Base-by-base conservation (phyloP, 1,140 invertebrate genomes). In the Acromyrmex heyeri region DNA sequence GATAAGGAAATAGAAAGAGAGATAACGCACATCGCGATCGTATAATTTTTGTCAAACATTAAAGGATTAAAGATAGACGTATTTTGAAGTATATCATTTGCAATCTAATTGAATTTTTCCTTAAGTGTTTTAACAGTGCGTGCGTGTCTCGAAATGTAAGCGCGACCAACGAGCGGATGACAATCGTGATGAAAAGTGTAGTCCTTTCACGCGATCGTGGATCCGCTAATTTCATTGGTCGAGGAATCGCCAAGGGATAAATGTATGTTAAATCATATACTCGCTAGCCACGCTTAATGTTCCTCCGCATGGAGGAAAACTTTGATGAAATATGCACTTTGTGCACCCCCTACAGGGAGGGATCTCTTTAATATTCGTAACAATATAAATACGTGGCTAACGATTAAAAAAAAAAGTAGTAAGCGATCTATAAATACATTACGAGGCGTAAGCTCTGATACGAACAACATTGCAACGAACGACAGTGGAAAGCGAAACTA, bases 401-500 rank as follows among this genome's bases (percentile, higher is more conserved):
- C 86, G 88, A 90, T 64, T 34, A 48, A 72, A 78, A 64, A 67
- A 79, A 69, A 78, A 85, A 70, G 69, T 86, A 81, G 86, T 92
- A 94, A 93, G 94, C 94, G 94, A 95, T 94, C 92, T 94, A 95
- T 95, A 95, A 95, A 95, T 95, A 95, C 93, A 95, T 92, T 94
- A 95, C 93, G 94, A 95, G 93, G 93, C 94, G 91, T 94, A 95
- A 95, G 93, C 94, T 95, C 94, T 90, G 91, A 75, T 92, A 93
- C 91, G 91, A 90, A 94, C 91, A 95, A 95, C 94, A 95, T 93
- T 92, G 93, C 93, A 93, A 93, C 88, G 91, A 86, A 94, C 87
- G 86, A 91, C 91, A 94, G 55, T 86, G 93, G 91, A 87, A 94
- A 93, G 93, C 92, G 86, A 92, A 92, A 93, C 83, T 76, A 92